phyloP scores from a whole-genome alignment of 53 echinoderm and acorn worm species.

The Mesocentrotus franciscanus region DNA sequence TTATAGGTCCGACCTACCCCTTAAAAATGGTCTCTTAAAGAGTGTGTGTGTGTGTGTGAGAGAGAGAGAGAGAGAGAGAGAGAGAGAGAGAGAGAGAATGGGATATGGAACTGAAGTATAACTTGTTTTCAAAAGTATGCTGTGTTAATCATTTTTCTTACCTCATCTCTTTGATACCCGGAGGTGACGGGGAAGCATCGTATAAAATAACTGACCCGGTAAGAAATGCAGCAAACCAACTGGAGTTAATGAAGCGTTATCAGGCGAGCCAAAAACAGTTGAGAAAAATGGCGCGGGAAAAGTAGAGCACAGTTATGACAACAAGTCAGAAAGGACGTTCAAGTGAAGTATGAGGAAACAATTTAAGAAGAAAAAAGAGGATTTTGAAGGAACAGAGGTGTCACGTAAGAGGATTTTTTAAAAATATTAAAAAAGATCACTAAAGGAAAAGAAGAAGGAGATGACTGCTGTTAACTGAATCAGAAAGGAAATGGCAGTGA shows the following conservation, averaged over 20 bases:
- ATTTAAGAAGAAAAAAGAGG: not conserved
- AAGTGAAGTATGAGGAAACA: not conserved
- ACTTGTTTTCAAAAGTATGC: not conserved
- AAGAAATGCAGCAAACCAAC: conserved; percentile 17
- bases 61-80: not conserved
- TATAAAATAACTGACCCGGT: conserved; percentile 26
- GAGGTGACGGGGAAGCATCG: not conserved
- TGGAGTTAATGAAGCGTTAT: conserved; percentile 20
- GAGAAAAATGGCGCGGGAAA: conserved; percentile 13
- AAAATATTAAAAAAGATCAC: too few species aligned
- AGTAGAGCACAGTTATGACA: not conserved
- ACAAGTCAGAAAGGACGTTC: not conserved
- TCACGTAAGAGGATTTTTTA: not conserved
- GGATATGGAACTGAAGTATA: not conserved
- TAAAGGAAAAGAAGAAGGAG: too few species aligned
- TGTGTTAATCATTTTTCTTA: not conserved
- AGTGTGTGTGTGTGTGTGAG: too few species aligned
- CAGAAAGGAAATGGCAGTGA: too few species aligned
- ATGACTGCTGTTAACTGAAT: too few species aligned
- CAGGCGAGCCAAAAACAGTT: not conserved
- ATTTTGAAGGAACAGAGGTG: not conserved
- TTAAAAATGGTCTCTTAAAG: too few species aligned
- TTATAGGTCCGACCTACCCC: too few species aligned
- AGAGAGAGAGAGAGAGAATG: not conserved
- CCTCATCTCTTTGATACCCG: not conserved